These are phyloP conservation scores for Scalopus aquaticus DNA, from an alignment of 2,113 vertebrate genomes.

Conservation along the genomic window DNA sequence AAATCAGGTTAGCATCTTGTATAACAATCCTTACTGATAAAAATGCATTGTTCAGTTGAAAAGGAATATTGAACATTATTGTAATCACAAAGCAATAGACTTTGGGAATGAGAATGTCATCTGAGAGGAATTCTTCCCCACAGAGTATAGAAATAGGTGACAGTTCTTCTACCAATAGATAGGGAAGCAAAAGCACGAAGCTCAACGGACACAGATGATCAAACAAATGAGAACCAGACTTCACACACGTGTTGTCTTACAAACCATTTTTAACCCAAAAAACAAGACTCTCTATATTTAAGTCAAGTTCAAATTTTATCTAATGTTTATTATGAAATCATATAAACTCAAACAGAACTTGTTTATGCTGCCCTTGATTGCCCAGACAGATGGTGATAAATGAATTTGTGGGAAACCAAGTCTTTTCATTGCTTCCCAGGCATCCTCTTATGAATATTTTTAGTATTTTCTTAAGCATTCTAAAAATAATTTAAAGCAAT, in stretches of 20 bases:
- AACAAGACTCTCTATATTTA: neutral
- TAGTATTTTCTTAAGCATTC: neutral
- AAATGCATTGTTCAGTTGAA: neutral
- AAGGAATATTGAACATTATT: neutral
- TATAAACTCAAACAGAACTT: neutral
- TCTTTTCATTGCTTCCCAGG: neutral
- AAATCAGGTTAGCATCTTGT: slow-evolving; percentile 38
- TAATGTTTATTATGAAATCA: neutral
- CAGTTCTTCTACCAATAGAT: neutral
- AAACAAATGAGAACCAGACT: neutral
- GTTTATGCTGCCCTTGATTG: neutral
- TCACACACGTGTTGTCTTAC: neutral
- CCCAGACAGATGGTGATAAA: neutral
- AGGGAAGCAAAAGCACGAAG: neutral
- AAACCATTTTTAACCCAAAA: neutral
- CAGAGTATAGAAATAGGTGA: neutral
- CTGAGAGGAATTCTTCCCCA: slow-evolving; percentile 5
- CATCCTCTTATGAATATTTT: neutral
- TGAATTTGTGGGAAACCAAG: neutral
- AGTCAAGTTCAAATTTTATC: neutral
- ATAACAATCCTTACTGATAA: slow-evolving; percentile 12
- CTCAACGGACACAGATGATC: neutral
- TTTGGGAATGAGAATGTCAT: neutral
- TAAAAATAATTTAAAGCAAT: neutral
- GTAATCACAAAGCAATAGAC: slow-evolving; percentile 23